phyloP scores from a whole-genome alignment of 2,113 vertebrate genomes.

The Cebidichthys violaceus region DNA sequence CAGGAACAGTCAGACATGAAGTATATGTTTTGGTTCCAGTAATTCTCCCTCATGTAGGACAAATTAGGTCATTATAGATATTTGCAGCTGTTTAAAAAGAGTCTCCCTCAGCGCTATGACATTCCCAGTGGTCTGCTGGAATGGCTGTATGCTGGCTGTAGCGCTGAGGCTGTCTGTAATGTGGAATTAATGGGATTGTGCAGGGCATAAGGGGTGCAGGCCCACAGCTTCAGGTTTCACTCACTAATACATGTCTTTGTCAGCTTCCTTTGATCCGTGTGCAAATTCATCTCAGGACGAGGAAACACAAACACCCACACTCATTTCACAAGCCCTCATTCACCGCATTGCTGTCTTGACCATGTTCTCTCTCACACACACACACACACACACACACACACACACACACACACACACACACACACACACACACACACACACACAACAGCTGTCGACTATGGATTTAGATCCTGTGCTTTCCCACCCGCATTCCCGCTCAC shows the following conservation, averaged over 20 bases:
- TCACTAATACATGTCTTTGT: slow-evolving; percentile 57
- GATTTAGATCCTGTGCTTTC: slow-evolving; percentile 79
- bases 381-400: slow-evolving; percentile 31
- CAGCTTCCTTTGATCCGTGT: slow-evolving; percentile 65
- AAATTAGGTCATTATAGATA: slow-evolving; percentile 55
- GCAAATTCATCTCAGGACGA: slow-evolving; percentile 62
- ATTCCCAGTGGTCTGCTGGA: slow-evolving; percentile 50
- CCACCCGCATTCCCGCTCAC: slow-evolving; percentile 72
- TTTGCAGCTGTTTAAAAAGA: slow-evolving; percentile 70
- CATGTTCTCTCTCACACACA: background rate
- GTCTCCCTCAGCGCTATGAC: slow-evolving; percentile 42
- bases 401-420: slow-evolving; percentile 40
- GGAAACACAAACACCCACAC: slow-evolving; percentile 63
- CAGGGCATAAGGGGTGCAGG: slow-evolving; percentile 38
- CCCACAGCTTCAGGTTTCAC: slow-evolving; percentile 64
- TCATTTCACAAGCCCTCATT: slow-evolving; percentile 57
- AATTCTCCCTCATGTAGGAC: slow-evolving; percentile 27
- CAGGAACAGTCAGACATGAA: background rate
- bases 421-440: slow-evolving; percentile 46
- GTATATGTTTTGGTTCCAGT: slow-evolving; percentile 15
- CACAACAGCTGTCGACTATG: slow-evolving; percentile 80
- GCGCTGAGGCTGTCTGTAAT: slow-evolving; percentile 53
- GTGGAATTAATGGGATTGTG: slow-evolving; percentile 57
- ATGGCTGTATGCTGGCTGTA: slow-evolving; percentile 24
- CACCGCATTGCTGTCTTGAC: slow-evolving; percentile 45